Evolutionary conservation across 2,888 invertebrate species (phyloP).

Genomic region (Mesorhabditis spiculigera): DNA sequence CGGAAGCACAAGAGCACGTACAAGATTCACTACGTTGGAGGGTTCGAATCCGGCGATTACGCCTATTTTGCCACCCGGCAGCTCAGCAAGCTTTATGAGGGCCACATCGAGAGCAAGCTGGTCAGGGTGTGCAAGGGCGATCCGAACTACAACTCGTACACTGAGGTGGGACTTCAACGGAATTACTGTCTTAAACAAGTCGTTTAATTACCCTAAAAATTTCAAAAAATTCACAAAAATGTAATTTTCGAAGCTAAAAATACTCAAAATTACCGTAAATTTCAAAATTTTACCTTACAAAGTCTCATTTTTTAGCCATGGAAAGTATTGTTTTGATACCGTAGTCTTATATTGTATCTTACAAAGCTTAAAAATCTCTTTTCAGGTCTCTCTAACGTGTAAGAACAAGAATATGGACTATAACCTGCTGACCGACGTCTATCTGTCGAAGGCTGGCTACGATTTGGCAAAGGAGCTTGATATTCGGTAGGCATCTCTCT

Average conservation of each 20-base stretch:
- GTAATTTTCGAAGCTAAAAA: not conserved
- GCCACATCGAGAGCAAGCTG: conserved; percentile 67
- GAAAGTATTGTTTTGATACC: too few relatives aligned
- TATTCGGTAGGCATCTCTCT: conserved; percentile 59
- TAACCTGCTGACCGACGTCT: conserved; percentile 86
- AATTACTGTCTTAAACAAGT: too few relatives aligned
- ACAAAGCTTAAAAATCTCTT: not conserved
- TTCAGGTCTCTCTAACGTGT: conserved; percentile 83
- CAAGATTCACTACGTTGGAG: conserved; percentile 90
- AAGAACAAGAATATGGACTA: conserved; percentile 70
- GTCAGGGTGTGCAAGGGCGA: conserved; percentile 93
- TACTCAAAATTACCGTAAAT: not conserved
- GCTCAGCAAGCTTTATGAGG: conserved; percentile 65
- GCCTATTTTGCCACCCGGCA: conserved; percentile 95
- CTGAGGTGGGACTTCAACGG: conserved; percentile 66
- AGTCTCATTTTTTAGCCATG: not conserved
- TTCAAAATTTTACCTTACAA: not conserved
- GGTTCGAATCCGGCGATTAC: conserved; percentile 89
- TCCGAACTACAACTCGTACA: conserved; percentile 91
- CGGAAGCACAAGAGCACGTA: conserved; percentile 66
- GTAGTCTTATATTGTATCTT: too few relatives aligned
- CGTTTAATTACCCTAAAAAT: too few relatives aligned
- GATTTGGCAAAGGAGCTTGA: conserved; percentile 83
- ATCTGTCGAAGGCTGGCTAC: conserved; percentile 87
- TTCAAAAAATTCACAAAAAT: not conserved